Conservation (phyloP, 2,888 invertebrate species). For the Tanytarsus gracilentus region DNA sequence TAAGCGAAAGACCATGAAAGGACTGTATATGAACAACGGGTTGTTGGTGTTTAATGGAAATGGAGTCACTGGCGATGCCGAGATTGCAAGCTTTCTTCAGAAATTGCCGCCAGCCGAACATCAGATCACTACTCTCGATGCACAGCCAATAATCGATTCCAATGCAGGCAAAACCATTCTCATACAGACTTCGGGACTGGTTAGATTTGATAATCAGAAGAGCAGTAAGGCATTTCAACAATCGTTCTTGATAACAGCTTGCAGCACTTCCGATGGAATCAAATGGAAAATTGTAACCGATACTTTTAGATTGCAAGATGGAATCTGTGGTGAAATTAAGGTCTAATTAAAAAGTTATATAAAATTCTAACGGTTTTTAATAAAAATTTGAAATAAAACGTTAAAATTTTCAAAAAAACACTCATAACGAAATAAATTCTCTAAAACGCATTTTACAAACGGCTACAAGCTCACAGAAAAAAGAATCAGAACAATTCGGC, state of each 20-base stretch:
- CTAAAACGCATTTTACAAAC: too few species aligned
- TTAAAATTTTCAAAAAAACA: too few species aligned
- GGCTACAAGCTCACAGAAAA: too few species aligned
- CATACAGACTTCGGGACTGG: conserved; percentile 74
- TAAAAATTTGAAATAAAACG: too few species aligned
- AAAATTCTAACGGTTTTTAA: too few species aligned
- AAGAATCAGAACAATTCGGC: too few species aligned
- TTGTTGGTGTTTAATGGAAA: conserved; percentile 92
- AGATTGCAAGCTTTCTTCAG: conserved; percentile 76
- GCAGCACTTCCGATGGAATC: too few species aligned
- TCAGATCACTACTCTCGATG: conserved; percentile 66
- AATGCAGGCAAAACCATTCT: conserved; percentile 72
- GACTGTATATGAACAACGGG: conserved; percentile 74
- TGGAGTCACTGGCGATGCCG: conserved; percentile 66
- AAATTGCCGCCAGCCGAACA: conserved; percentile 77
- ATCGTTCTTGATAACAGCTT: conserved; percentile 77
- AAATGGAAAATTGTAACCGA: conserved; percentile 93
- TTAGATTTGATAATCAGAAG: conserved; percentile 56
- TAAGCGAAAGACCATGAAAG: conserved; percentile 71
- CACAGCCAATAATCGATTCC: conserved; percentile 74
- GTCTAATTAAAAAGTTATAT: not conserved
- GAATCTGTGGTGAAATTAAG: conserved; percentile 31
- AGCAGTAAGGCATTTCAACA: conserved; percentile 64
- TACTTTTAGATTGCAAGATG: conserved; percentile 69
- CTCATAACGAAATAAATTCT: too few species aligned